Evolutionary conservation across 2,888 invertebrate species (phyloP).

Genomic region (Himalopsyche kuldschensis): DNA sequence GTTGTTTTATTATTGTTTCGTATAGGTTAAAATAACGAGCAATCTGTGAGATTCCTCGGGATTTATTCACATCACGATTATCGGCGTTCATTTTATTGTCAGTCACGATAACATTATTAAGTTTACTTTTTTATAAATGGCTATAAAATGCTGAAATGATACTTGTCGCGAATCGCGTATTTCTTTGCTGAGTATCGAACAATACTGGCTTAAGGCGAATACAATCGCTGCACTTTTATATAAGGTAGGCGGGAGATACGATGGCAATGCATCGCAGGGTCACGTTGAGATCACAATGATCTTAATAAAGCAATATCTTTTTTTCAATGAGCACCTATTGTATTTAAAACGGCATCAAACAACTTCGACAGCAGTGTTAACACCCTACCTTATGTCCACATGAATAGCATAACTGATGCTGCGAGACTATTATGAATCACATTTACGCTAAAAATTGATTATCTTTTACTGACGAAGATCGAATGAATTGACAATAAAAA

Average conservation of each 20-base stretch:
- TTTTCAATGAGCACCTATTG: no score
- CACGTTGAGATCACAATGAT: neutral
- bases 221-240: constrained; percentile 37
- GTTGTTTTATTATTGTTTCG: neutral
- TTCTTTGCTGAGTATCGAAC: constrained; percentile 13
- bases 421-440: no score
- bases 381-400: no score
- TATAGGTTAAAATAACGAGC: neutral
- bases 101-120: neutral
- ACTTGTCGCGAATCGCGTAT: constrained; percentile 1
- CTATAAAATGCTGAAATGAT: neutral
- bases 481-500: no score
- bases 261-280: neutral
- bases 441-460: no score
- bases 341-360: no score
- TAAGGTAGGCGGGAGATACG: neutral
- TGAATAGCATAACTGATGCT: no score
- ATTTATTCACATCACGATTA: neutral
- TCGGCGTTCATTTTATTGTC: neutral
- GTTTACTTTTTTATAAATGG: neutral
- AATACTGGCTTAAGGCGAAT: constrained; percentile 23
- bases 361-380: no score
- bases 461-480: no score
- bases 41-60: neutral
- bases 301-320: neutral